Conservation (phyloP, 2,797 vertebrate genomes). For the Xiphorhynchus erythropygius region DNA sequence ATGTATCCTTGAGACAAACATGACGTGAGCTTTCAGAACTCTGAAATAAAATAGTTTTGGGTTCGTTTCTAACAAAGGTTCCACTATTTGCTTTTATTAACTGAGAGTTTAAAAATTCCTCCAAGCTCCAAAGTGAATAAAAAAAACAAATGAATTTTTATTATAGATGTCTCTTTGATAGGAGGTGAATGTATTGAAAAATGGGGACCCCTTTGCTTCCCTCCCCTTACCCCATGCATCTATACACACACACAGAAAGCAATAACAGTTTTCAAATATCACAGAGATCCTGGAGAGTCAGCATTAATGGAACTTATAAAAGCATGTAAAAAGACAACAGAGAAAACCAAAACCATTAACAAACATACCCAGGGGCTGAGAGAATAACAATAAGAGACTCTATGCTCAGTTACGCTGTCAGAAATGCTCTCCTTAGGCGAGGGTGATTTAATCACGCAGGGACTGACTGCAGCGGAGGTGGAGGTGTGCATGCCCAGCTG, state of each 20-base stretch:
- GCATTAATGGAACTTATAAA: not conserved
- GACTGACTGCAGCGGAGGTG: accelerated
- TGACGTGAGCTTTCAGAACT: not conserved
- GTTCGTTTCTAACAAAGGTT: not conserved
- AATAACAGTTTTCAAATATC: not conserved
- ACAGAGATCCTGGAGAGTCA: not conserved
- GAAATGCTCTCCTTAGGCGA: accelerated
- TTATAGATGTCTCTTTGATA: not conserved
- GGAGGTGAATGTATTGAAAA: not conserved
- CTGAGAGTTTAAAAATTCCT: not conserved
- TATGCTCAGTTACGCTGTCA: not conserved
- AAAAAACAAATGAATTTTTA: not conserved
- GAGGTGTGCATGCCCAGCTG: not conserved
- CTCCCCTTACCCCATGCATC: accelerated
- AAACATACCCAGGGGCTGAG: not conserved
- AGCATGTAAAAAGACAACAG: not conserved
- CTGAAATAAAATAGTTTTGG: not conserved
- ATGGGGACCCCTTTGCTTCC: not conserved
- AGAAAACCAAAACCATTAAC: not conserved
- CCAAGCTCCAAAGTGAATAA: not conserved
- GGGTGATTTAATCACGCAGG: accelerated
- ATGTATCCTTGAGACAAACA: not conserved
- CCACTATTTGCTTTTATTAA: not conserved
- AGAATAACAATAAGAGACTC: not conserved
- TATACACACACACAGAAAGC: not conserved